A percentile compares a stretch with the other conserved stretches of the same genome.
phyloP scores from a whole-genome alignment of 2,113 vertebrate genomes.

The Gavialis gangeticus region DNA sequence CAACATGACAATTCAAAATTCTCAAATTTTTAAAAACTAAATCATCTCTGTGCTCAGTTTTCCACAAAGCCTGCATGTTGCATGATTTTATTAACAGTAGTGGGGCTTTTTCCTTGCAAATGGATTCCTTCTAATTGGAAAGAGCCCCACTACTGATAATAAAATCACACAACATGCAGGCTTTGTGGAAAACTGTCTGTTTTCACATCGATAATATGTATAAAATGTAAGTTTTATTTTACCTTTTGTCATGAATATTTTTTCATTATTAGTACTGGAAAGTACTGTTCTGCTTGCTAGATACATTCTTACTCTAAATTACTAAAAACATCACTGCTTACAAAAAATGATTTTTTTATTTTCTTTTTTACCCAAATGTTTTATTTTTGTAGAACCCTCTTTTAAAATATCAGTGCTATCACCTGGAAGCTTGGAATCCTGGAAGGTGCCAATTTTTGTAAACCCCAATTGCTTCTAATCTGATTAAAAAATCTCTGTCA shows the following conservation, averaged over 20 bases:
- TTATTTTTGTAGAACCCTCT: background rate
- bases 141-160: background rate
- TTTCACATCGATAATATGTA: background rate
- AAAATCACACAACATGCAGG: background rate
- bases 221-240: background rate
- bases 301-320: background rate
- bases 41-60: too few species aligned
- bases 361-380: background rate
- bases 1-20: too few species aligned
- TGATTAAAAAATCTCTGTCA: background rate
- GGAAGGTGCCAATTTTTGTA: background rate
- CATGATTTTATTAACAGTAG: too few species aligned
- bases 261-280: background rate
- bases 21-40: too few species aligned
- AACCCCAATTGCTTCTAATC: background rate
- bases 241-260: background rate
- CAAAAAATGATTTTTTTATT: background rate
- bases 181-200: background rate
- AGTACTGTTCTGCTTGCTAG: background rate
- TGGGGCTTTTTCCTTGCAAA: background rate
- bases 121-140: background rate
- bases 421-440: background rate
- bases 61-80: too few species aligned
- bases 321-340: background rate
- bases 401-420: background rate